phyloP scores from a whole-genome alignment of 2,113 vertebrate genomes.

The Siniperca chuatsi region DNA sequence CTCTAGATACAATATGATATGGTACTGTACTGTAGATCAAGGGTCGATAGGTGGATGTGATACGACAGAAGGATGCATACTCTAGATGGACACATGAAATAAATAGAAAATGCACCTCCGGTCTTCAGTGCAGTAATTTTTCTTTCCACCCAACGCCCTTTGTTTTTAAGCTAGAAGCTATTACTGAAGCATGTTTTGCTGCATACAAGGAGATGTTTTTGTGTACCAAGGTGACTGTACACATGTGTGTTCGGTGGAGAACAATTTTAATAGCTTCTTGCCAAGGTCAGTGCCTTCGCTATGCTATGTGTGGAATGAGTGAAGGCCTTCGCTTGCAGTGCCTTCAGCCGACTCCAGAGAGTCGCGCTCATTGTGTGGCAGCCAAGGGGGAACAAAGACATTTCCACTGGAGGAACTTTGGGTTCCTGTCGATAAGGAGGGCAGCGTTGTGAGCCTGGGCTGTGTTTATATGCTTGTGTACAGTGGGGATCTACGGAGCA shows the following conservation, averaged over 20 bases:
- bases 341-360: constrained; percentile 83
- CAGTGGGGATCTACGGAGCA: constrained; percentile 69
- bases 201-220: constrained; percentile 23
- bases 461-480: constrained; percentile 84
- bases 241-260: constrained; percentile 24
- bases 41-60: not conserved
- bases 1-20: not conserved
- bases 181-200: constrained; percentile 36
- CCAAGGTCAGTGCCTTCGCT: constrained; percentile 75
- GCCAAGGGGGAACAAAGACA: constrained; percentile 83
- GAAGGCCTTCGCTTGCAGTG: constrained; percentile 67
- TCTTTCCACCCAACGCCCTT: not conserved
- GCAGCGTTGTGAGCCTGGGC: constrained; percentile 67
- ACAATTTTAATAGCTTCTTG: constrained; percentile 70
- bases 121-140: not conserved
- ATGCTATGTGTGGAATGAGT: constrained; percentile 76
- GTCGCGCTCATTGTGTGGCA: constrained; percentile 83
- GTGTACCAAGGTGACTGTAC: constrained; percentile 55
- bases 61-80: not conserved
- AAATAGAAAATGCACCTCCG: not conserved
- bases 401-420: constrained; percentile 87
- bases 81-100: not conserved
- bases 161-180: constrained; percentile 21
- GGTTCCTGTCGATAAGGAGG: constrained; percentile 88
- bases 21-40: not conserved